A percentile compares a stretch with the other conserved stretches of the same genome.
These are phyloP conservation scores for Leptinotarsa undecemlineata DNA, from an alignment of 1,140 invertebrate genomes.

Conservation along the genomic window DNA sequence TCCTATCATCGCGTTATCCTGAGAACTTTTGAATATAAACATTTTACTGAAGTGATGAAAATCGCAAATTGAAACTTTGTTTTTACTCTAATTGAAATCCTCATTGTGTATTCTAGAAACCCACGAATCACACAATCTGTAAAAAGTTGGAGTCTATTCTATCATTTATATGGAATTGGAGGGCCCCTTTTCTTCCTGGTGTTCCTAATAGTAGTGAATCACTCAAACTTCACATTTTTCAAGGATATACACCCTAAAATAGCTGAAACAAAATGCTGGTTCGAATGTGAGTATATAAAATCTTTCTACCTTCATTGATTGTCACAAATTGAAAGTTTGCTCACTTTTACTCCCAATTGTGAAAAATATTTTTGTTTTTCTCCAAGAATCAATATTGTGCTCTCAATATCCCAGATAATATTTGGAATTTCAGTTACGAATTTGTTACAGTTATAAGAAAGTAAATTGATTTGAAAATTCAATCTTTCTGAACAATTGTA, in stretches of 20 bases:
- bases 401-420: too few species aligned
- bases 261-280: conserved; percentile 17
- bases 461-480: too few species aligned
- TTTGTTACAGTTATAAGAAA: too few species aligned
- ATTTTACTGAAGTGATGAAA: too few species aligned
- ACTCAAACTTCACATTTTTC: neutral
- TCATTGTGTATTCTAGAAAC: conserved; percentile 4
- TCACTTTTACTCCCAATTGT: neutral
- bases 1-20: too few species aligned
- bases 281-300: conserved; percentile 9
- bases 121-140: neutral
- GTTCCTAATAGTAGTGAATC: neutral
- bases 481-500: too few species aligned
- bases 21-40: too few species aligned
- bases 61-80: too few species aligned
- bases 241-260: conserved; percentile 18
- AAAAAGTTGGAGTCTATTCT: conserved; percentile 14
- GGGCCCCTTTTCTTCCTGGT: neutral
- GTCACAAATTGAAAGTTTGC: neutral
- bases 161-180: conserved; percentile 15
- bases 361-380: too few species aligned
- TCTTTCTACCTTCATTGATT: neutral
- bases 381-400: neutral
- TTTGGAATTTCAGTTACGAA: too few species aligned
- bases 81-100: too few species aligned